A percentile compares a stretch with the other conserved stretches of the same genome.
phyloP scores from a whole-genome alignment of 1,140 invertebrate genomes.

The Thaumatotibia leucotreta region DNA sequence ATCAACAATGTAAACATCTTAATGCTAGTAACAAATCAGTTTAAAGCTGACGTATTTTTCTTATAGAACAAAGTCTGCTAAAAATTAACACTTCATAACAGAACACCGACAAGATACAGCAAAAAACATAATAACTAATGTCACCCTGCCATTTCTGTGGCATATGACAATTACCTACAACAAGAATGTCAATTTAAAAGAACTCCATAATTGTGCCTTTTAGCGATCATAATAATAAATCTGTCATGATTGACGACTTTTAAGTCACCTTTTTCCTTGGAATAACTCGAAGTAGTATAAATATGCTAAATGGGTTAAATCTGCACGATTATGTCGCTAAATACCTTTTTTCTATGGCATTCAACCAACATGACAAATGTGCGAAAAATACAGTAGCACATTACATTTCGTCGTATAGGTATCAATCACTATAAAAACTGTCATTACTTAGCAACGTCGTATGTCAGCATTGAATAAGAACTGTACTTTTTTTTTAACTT shows the following conservation, averaged over 20 bases:
- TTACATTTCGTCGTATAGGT: too few relatives aligned
- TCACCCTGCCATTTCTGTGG: neutral
- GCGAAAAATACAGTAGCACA: neutral
- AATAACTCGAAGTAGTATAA: neutral
- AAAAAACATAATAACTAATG: neutral
- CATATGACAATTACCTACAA: neutral
- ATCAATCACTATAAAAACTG: too few relatives aligned
- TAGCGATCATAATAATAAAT: too few relatives aligned
- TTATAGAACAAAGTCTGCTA: neutral
- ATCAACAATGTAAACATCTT: too few relatives aligned
- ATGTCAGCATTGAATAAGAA: too few relatives aligned
- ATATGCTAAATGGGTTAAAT: neutral
- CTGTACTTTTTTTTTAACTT: too few relatives aligned
- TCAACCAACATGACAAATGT: neutral
- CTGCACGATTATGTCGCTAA: neutral
- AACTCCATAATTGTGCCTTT: too few relatives aligned
- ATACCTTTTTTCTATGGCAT: neutral
- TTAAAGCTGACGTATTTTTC: too few relatives aligned
- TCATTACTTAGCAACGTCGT: too few relatives aligned
- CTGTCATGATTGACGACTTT: neutral
- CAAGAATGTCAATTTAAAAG: neutral
- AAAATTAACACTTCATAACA: neutral
- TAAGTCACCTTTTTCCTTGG: neutral
- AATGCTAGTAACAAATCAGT: too few relatives aligned
- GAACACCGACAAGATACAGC: neutral